Evolutionary conservation across 2,888 invertebrate genomes (phyloP).

Genomic region (Troilus luridus): DNA sequence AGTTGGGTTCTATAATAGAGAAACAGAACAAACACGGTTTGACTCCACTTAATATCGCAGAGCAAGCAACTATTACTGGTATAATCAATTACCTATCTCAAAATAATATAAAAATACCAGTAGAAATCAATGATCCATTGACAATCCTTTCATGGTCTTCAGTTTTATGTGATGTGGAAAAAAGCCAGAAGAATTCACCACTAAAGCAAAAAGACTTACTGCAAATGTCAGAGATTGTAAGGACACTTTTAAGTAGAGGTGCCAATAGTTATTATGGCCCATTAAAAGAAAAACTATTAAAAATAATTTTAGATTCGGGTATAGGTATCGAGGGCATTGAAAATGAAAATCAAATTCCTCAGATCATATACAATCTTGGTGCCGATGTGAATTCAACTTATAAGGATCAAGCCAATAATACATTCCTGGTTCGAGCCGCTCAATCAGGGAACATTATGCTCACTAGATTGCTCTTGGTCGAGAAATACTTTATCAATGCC

Average conservation of each 20-base stretch:
- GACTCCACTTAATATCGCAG: neutral
- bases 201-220: neutral
- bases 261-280: neutral
- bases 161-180: neutral
- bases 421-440: neutral
- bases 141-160: neutral
- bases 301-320: neutral
- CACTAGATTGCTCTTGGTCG: neutral
- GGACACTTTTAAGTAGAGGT: neutral
- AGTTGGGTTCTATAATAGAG: conserved; percentile 24
- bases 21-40: conserved; percentile 26
- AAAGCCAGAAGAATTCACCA: neutral
- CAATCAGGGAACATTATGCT: neutral
- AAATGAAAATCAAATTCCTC: neutral
- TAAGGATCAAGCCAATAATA: neutral
- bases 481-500: neutral
- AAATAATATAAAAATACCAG: neutral
- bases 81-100: neutral
- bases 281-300: neutral
- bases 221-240: neutral
- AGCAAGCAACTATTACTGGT: neutral
- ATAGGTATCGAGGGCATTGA: neutral
- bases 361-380: neutral
- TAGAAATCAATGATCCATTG: neutral
- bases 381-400: neutral